phyloP scores from a whole-genome alignment of 2,888 invertebrate species.

The Leucophenga maculata region DNA sequence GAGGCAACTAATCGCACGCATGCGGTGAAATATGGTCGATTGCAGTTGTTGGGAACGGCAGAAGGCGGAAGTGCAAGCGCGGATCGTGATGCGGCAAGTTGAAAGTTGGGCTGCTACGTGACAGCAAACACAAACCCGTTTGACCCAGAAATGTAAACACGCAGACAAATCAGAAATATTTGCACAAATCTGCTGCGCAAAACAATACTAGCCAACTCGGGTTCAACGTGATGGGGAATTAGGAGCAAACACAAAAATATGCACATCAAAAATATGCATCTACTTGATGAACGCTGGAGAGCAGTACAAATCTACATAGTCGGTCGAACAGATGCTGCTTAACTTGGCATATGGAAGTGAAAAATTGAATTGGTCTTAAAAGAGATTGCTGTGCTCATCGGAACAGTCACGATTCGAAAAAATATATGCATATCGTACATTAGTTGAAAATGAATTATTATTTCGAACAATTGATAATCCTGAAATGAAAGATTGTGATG shows the following conservation, averaged over 20 bases:
- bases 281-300: neutral
- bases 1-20: conserved; percentile 26
- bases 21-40: conserved; percentile 19
- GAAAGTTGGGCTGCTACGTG: conserved; percentile 5
- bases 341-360: conserved; percentile 13
- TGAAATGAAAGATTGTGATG: too few species aligned
- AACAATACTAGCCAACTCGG: neutral
- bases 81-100: too few species aligned
- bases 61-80: neutral
- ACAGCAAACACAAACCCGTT: conserved; percentile 21
- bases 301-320: neutral
- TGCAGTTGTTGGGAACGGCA: neutral
- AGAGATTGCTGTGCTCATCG: too few species aligned
- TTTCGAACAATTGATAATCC: too few species aligned
- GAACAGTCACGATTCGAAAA: too few species aligned
- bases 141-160: conserved; percentile 19
- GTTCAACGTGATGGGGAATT: conserved; percentile 23
- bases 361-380: neutral
- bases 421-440: too few species aligned
- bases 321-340: neutral
- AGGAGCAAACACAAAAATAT: too few species aligned
- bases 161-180: conserved; percentile 23
- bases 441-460: too few species aligned
- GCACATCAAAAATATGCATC: neutral
- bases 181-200: neutral